These are phyloP conservation scores for Mycalesis mineus DNA, from an alignment of 2,888 invertebrate species.

Conservation along the genomic window DNA sequence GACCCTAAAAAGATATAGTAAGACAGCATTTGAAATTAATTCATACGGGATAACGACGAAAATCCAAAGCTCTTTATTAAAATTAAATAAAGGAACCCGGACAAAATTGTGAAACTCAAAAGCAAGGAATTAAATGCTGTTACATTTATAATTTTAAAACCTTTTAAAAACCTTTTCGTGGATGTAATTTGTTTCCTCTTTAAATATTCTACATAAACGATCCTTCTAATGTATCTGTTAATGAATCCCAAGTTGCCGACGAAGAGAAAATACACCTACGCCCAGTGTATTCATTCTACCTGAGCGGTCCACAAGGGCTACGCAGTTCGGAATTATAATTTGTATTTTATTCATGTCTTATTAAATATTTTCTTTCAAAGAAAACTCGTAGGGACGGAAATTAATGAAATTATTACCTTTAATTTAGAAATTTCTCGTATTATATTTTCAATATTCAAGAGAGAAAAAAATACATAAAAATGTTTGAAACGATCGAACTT, in stretches of 20 bases:
- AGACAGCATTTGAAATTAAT: no score
- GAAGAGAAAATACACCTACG: slow-evolving; percentile 1
- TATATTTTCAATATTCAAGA: no score
- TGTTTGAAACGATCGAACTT: no score
- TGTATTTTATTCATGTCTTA: not conserved
- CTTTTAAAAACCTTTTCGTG: not conserved
- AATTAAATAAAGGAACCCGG: not conserved
- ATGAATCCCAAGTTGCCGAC: slow-evolving; percentile 1
- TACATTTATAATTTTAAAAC: not conserved
- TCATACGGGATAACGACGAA: not conserved
- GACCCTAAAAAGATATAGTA: no score
- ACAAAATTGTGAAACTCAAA: not conserved
- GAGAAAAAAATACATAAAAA: no score
- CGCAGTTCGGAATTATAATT: slow-evolving; percentile 1
- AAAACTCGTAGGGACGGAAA: no score
- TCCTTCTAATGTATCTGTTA: not conserved
- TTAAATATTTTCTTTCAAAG: no score
- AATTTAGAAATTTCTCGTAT: no score
- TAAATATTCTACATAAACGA: slow-evolving; percentile 2
- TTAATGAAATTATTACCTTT: no score
- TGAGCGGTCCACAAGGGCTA: not conserved
- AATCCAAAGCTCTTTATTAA: not conserved
- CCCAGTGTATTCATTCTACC: not conserved
- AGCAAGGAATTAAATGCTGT: not conserved
- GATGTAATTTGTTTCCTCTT: not conserved